Base-by-base conservation (phyloP, 2,113 vertebrate species). In the Hippocampus comes region DNA sequence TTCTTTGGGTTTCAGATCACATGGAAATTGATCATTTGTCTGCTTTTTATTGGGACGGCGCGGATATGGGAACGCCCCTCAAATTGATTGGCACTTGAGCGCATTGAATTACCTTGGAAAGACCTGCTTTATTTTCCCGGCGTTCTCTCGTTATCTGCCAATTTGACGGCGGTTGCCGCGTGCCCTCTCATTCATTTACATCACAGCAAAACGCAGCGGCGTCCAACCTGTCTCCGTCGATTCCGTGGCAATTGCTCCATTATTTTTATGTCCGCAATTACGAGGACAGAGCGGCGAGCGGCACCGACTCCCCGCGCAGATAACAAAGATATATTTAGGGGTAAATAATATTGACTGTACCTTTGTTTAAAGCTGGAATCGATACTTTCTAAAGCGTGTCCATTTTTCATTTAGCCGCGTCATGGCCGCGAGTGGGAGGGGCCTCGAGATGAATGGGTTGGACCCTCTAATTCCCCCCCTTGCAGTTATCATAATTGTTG, bases 321-420 rank as follows among this genome's bases (percentile, higher is more conserved):
- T 93, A 93, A 93, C 93, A 92, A 93, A 93, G 93, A 94, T 93
- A 90, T 93, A 94, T 94, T 94, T 94, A 91, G 91, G 81, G 89
- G 89, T 93, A 93, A 93, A 92, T 93, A 94, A 94, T 93, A 93
- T 94, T 92, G 93, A 94, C 91, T 92, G 90, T 91, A 94, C 91
- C 93, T 93, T 93, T 93, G 92, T 93, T 92, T 93, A 92, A 93
- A 93, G 91, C 92, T 89, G 84, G 87, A 92, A 93, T 94, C 93
- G 91, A 94, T 93, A 93, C 89, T 92, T 93, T 85, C 92, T 91
- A 92, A 93, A 94, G 89, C 87, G 88, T 89, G 91, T 92, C 92
- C 93, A 94, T 94, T 94, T 91, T 94, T 93, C 93, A 94, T 94
- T 93, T 92, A 92, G 90, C 89, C 77, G 89, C 87, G 89, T 88